Evolutionary conservation across 2,113 vertebrate genomes (phyloP).

Genomic region (Ginglymostoma cirratum): DNA sequence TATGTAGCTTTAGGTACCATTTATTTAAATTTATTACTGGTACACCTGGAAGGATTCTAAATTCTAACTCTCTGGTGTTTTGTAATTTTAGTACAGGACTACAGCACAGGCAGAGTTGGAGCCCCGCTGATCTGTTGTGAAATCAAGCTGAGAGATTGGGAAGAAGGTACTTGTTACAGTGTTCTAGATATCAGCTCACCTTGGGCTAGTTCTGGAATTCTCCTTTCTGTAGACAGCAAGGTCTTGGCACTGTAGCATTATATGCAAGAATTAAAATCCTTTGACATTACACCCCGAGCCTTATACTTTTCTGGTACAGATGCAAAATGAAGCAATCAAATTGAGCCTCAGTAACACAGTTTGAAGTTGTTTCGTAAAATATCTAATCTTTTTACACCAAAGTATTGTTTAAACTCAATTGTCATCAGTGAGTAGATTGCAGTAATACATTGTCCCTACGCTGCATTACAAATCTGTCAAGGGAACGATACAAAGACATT

Average conservation of each 20-base stretch:
- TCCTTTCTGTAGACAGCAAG: background rate
- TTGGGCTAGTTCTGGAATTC: background rate
- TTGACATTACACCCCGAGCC: background rate
- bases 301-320: background rate
- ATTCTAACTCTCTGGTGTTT: background rate
- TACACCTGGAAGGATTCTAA: conserved; percentile 12
- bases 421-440: no score
- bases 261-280: background rate
- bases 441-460: no score
- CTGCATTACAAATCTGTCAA: no score
- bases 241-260: background rate
- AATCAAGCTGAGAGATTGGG: conserved; percentile 83
- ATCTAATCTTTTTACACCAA: no score
- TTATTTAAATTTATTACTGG: background rate
- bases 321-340: background rate
- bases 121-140: conserved; percentile 92
- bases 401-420: no score
- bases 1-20: background rate
- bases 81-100: conserved; percentile 52
- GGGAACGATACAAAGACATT: background rate
- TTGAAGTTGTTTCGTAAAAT: no score
- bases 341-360: no score
- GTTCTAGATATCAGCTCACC: background rate
- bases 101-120: conserved; percentile 87
- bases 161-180: conserved; percentile 67